These are phyloP conservation scores for Pogonus chalceus DNA, from an alignment of 1,140 invertebrate species.

Conservation along the genomic window DNA sequence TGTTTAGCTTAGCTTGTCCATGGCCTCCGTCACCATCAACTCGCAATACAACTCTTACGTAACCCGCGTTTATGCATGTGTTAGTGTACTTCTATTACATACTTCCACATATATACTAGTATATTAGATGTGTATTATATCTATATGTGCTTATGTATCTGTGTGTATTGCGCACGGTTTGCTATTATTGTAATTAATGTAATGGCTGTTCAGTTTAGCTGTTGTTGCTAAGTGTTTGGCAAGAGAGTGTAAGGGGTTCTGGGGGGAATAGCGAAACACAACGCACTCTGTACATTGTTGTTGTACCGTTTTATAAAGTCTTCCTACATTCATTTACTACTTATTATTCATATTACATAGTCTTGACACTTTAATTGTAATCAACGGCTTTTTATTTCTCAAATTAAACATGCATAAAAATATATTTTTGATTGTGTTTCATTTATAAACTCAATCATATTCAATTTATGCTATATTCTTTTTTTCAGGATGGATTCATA, in stretches of 20 bases:
- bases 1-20: too few relatives aligned
- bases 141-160: background rate
- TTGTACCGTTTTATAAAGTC: background rate
- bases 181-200: slow-evolving; percentile 7
- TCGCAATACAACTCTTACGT: background rate
- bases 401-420: too few relatives aligned
- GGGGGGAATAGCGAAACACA: background rate
- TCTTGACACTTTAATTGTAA: too few relatives aligned
- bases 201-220: slow-evolving; percentile 4
- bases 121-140: background rate
- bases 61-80: background rate
- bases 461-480: too few relatives aligned
- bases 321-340: too few relatives aligned
- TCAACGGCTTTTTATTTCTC: too few relatives aligned
- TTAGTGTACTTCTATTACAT: background rate
- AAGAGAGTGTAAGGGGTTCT: background rate
- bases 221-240: slow-evolving; percentile 6
- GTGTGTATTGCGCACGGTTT: slow-evolving; percentile 1
- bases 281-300: background rate
- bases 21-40: background rate
- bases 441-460: too few relatives aligned
- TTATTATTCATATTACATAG: too few relatives aligned
- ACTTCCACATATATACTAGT: background rate
- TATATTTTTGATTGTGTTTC: too few relatives aligned
- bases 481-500: too few relatives aligned